Evolutionary conservation across 2,113 vertebrate species (phyloP).

Genomic region (Limanda limanda): DNA sequence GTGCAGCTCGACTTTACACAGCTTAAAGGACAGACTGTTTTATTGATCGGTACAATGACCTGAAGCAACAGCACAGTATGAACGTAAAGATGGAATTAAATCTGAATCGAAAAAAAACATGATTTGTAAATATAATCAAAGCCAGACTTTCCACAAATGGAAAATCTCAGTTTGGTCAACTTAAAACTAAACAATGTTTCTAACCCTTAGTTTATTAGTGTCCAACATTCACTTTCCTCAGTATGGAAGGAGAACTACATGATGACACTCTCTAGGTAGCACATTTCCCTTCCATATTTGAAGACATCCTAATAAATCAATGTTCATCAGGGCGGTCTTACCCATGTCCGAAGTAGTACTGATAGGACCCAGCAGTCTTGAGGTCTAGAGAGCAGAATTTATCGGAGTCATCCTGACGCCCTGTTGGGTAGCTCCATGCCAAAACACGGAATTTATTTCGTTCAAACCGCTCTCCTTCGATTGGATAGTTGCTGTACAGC

Average conservation of each 20-base stretch:
- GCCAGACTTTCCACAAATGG: neutral
- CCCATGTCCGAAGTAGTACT: constrained; percentile 75
- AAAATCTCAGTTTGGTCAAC: neutral
- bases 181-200: neutral
- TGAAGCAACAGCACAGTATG: too few species aligned
- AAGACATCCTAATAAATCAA: neutral
- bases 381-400: constrained; percentile 76
- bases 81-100: too few species aligned
- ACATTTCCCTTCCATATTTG: neutral
- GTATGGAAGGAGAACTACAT: too few species aligned
- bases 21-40: neutral
- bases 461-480: constrained; percentile 46
- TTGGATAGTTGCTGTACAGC: constrained; percentile 74
- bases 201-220: neutral
- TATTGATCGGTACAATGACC: neutral
- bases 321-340: constrained; percentile 43
- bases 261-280: too few species aligned
- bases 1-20: too few species aligned
- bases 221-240: too few species aligned
- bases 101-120: neutral
- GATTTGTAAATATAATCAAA: neutral
- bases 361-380: constrained; percentile 67
- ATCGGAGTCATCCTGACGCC: constrained; percentile 75
- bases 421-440: constrained; percentile 68
- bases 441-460: constrained; percentile 55